Evolutionary conservation across 2,797 vertebrate species (phyloP).

Genomic region (Typhlichthys eigenmanni): DNA sequence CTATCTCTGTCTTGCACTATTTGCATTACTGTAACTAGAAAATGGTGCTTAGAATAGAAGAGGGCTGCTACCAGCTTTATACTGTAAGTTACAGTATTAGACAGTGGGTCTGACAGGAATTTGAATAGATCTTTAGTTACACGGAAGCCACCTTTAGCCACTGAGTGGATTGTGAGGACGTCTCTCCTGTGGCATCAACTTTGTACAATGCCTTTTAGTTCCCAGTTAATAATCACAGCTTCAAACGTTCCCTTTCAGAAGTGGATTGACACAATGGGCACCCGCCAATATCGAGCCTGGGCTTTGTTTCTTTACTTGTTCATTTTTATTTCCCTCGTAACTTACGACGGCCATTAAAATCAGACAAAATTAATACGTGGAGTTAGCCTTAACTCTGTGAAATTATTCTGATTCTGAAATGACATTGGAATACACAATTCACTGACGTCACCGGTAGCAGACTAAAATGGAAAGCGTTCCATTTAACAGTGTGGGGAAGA

Average conservation of each 20-base stretch:
- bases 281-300: no score
- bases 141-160: conserved; percentile 49
- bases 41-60: conserved; percentile 26
- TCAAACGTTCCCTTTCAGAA: not conserved
- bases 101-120: conserved; percentile 27
- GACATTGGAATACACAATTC: no score
- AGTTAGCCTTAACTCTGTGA: no score
- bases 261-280: no score
- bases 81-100: conserved; percentile 27
- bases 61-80: not conserved
- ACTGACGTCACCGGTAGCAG: no score
- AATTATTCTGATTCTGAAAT: no score
- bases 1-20: conserved; percentile 32
- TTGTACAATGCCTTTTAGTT: conserved; percentile 39
- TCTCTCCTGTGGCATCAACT: conserved; percentile 32
- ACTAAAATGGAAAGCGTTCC: no score
- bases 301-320: no score
- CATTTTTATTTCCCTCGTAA: no score
- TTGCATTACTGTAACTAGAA: conserved; percentile 33
- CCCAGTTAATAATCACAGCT: conserved; percentile 53
- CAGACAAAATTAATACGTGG: no score
- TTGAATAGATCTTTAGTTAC: conserved; percentile 44
- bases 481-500: no score
- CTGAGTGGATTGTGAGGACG: conserved; percentile 25
- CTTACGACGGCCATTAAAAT: no score